These are phyloP conservation scores for Bacillus rossius DNA, from an alignment of 1,140 invertebrate genomes.

Conservation along the genomic window DNA sequence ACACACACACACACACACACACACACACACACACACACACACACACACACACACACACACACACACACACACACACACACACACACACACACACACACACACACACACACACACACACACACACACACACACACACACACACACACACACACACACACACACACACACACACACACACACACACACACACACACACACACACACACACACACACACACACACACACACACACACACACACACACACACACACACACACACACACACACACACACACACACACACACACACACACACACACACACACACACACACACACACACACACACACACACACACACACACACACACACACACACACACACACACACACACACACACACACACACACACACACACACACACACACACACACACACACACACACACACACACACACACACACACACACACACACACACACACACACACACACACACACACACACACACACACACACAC, in stretches of 20 bases:
- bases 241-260: conserved; percentile 28
- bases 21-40: conserved; percentile 21
- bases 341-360: conserved; percentile 27
- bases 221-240: conserved; percentile 27
- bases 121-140: conserved; percentile 17
- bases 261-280: conserved; percentile 28
- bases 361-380: conserved; percentile 25
- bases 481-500: conserved; percentile 35
- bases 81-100: conserved; percentile 21
- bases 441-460: conserved; percentile 28
- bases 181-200: conserved; percentile 28
- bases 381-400: conserved; percentile 7
- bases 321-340: conserved; percentile 25
- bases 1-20: conserved; percentile 27
- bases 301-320: conserved; percentile 25
- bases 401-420: conserved; percentile 32
- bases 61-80: conserved; percentile 21
- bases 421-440: conserved; percentile 30
- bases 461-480: conserved; percentile 34
- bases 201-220: conserved; percentile 30
- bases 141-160: conserved; percentile 32
- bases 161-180: conserved; percentile 32
- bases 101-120: conserved; percentile 21
- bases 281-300: conserved; percentile 27
- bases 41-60: conserved; percentile 21